Conservation (phyloP, 2,113 vertebrate genomes). For the Lampris megalopsis region DNA sequence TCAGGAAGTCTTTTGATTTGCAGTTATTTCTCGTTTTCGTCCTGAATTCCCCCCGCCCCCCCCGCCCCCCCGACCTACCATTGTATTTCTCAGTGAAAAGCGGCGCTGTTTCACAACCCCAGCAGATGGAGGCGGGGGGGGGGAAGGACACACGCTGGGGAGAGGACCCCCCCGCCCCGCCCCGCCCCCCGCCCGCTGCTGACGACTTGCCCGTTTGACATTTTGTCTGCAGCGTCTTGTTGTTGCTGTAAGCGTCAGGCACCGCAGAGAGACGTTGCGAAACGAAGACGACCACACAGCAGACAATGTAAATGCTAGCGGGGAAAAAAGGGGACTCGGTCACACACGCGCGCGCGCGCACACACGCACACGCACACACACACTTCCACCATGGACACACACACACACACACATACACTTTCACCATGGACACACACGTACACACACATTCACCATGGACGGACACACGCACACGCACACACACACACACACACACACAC, state of each 20-base stretch:
- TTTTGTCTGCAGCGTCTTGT: constrained; percentile 59
- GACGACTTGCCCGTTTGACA: constrained; percentile 45
- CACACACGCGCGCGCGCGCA: background rate
- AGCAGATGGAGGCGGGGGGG: too few species aligned
- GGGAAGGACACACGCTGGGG: too few species aligned
- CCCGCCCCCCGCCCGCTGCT: too few species aligned
- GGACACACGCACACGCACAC: constrained; percentile 44
- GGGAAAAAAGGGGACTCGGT: constrained; percentile 42
- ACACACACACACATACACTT: too few species aligned
- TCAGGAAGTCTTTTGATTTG: constrained; percentile 19
- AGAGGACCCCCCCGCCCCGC: too few species aligned
- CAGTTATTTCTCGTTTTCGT: constrained; percentile 45
- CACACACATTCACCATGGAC: constrained; percentile 53
- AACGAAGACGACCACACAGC: constrained; percentile 59
- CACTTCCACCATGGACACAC: too few species aligned
- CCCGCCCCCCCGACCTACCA: background rate
- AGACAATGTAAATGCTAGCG: constrained; percentile 56
- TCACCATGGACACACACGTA: constrained; percentile 9
- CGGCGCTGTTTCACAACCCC: constrained; percentile 16
- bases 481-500: constrained; percentile 45
- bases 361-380: too few species aligned
- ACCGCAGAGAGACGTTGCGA: constrained; percentile 78
- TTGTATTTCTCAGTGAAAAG: constrained; percentile 28
- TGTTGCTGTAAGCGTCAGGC: constrained; percentile 74
- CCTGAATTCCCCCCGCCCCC: constrained; percentile 34